These are phyloP conservation scores for Chelidonichthys spinosus DNA, from an alignment of 2,797 vertebrate genomes.

Conservation along the genomic window DNA sequence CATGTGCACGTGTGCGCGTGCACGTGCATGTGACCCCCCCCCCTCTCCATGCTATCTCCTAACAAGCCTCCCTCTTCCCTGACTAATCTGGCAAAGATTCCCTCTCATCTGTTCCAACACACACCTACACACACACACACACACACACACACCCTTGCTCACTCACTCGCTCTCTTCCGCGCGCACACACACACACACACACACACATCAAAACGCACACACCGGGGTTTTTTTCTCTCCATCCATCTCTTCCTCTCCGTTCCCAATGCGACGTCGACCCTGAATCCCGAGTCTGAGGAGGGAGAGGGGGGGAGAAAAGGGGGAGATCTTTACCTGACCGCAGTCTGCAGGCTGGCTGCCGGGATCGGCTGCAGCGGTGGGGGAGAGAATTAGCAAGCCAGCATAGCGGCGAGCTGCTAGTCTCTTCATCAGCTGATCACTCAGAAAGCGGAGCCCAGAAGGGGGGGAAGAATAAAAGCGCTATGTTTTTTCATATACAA, in stretches of 20 bases:
- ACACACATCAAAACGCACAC: neutral
- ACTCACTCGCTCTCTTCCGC: conserved; percentile 33
- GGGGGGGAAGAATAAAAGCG: conserved; percentile 88
- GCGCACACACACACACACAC: conserved; percentile 22
- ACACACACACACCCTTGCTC: conserved; percentile 29
- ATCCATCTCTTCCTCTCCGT: conserved; percentile 73
- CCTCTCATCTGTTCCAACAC: conserved; percentile 78
- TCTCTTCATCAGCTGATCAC: conserved; percentile 99
- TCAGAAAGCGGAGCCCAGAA: conserved; percentile 93
- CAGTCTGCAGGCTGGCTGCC: conserved; percentile 95
- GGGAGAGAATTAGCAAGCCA: conserved; percentile 99
- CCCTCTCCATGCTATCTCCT: conserved; percentile 86
- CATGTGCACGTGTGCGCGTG: conserved; percentile 56
- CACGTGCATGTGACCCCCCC: conserved; percentile 72
- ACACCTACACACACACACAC: conserved; percentile 67
- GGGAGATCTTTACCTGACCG: conserved; percentile 96
- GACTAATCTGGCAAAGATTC: conserved; percentile 82
- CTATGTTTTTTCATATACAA: conserved; percentile 99
- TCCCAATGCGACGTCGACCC: conserved; percentile 88
- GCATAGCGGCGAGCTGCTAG: conserved; percentile 99
- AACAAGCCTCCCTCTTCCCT: conserved; percentile 78
- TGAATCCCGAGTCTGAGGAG: conserved; percentile 86
- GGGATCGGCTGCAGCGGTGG: conserved; percentile 92
- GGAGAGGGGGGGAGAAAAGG: conserved; percentile 56
- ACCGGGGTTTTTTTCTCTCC: conserved; percentile 36